Conservation (phyloP, 2,888 invertebrate genomes). For the Lasioglossum marginatum region DNA sequence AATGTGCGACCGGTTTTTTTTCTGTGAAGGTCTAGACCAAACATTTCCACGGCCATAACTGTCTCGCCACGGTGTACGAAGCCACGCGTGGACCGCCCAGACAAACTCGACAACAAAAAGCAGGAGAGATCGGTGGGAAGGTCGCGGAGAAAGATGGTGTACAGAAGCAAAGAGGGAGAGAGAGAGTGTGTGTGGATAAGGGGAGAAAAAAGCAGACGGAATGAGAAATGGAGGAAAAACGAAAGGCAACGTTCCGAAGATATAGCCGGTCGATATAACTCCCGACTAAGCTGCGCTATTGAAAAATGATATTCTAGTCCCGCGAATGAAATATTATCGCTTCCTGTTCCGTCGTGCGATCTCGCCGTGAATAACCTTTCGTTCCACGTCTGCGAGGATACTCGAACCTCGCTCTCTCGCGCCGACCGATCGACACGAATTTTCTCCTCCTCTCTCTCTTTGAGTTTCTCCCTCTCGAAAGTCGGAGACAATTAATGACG, state of each 20-base stretch:
- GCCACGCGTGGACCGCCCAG: neutral
- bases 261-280: slow-evolving; percentile 75
- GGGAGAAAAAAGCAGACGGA: slow-evolving; percentile 53
- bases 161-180: slow-evolving; percentile 41
- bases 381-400: slow-evolving; percentile 32
- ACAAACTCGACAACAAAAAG: slow-evolving; percentile 42
- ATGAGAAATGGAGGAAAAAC: slow-evolving; percentile 65
- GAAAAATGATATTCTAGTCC: slow-evolving; percentile 80
- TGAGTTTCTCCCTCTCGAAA: neutral
- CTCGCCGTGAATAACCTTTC: slow-evolving; percentile 53
- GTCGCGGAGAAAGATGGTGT: neutral
- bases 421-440: slow-evolving; percentile 52
- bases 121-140: neutral
- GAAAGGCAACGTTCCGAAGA: slow-evolving; percentile 72
- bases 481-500: slow-evolving; percentile 41
- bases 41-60: neutral
- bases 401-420: slow-evolving; percentile 9
- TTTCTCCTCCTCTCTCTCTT: neutral
- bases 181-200: slow-evolving; percentile 21
- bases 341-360: slow-evolving; percentile 64
- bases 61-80: neutral
- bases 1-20: neutral
- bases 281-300: slow-evolving; percentile 76
- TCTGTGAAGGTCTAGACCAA: neutral
- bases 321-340: slow-evolving; percentile 81